Percentiles rank a stretch among this genome's conserved stretches.
Conservation (phyloP, 2,113 vertebrate species). For the Sinocyclocheilus maitianheensis region DNA sequence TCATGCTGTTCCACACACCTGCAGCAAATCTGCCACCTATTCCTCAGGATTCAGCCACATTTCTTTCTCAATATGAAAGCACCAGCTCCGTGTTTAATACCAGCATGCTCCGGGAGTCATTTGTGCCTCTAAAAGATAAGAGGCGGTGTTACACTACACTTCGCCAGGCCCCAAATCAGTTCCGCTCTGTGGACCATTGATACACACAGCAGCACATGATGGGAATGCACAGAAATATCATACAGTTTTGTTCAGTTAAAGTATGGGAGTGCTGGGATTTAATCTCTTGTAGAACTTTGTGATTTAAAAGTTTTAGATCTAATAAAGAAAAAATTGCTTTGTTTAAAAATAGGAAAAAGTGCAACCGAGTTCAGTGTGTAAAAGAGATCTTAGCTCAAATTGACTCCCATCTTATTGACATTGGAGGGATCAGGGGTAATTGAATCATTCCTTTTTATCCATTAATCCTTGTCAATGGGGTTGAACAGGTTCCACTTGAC, state of each 20-base stretch:
- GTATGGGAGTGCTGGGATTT: slow-evolving; percentile 10
- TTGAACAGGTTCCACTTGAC: slow-evolving; percentile 33
- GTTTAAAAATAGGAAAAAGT: not conserved
- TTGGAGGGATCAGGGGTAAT: slow-evolving; percentile 63
- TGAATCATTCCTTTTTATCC: slow-evolving; percentile 57
- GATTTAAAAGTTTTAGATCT: slow-evolving; percentile 19
- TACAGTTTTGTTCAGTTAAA: not conserved
- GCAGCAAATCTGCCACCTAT: not conserved
- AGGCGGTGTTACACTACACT: slow-evolving; percentile 6
- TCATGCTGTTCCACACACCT: slow-evolving; percentile 8
- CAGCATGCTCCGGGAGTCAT: slow-evolving; percentile 10
- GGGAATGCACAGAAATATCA: not conserved
- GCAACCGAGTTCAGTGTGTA: slow-evolving; percentile 16
- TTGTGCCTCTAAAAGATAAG: slow-evolving; percentile 7
- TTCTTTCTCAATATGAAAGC: slow-evolving; percentile 3
- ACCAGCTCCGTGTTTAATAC: slow-evolving; percentile 10
- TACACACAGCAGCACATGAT: slow-evolving; percentile 15
- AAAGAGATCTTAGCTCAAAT: slow-evolving; percentile 37
- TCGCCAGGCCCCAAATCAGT: slow-evolving; percentile 11
- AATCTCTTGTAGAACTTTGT: slow-evolving; percentile 18
- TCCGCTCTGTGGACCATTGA: not conserved
- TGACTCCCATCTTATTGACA: slow-evolving; percentile 49
- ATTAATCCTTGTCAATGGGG: slow-evolving; percentile 60
- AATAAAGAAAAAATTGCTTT: slow-evolving; percentile 10
- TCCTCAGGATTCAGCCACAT: not conserved